Base-by-base conservation (phyloP, 1,140 invertebrate species). In the Microplitis demolitor region DNA sequence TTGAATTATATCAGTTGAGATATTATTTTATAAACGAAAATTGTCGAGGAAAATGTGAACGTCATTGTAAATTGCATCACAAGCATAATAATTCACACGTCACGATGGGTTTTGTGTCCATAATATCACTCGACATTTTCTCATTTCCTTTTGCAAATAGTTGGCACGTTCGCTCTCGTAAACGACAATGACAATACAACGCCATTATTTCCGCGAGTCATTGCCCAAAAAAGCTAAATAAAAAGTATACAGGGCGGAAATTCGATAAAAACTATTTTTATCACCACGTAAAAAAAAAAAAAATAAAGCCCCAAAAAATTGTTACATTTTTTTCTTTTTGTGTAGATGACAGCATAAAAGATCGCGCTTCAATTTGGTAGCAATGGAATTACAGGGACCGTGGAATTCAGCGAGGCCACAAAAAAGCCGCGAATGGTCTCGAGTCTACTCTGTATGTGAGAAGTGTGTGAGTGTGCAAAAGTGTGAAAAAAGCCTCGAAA, bases 401-500 rank as follows among this genome's bases (percentile, higher is more conserved):
- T n/a, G 14, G 34, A 31, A 66, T 51, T 33, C 31, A 24, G 63
- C 9, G 63, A 51, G 39, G 31, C 63, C 63, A 53, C 63, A 66
- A 45, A 66, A 66, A 66, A 66, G 39, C 35, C 39, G 39, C 63
- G 63, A 66, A 66, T 66, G 63, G 39, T 37, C 50, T 50, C 16
- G 31, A 66, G 39, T 45, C 39, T 45, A 45, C 39, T 45, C 39
- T 45, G 39, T 11, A 45, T 9, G 4, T 51, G 14, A 8, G 39
- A 66, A 51, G 63, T 37, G 63, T 31, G 39, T 6, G 39, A 3
- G 39, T 45, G 39, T 45, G 39, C 39, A 5, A 45, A 11, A 45
- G 39, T 45, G 39, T 45, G 39, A 45, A 45, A 66, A 66, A 66
- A 66, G 63, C 39, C 37, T 53, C 63, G 50, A 66, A 66, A 66